Evolutionary conservation across 2,888 invertebrate genomes (phyloP), one percentile per base, ranked within the genome.

Genomic region (Brenthis daphne): DNA sequence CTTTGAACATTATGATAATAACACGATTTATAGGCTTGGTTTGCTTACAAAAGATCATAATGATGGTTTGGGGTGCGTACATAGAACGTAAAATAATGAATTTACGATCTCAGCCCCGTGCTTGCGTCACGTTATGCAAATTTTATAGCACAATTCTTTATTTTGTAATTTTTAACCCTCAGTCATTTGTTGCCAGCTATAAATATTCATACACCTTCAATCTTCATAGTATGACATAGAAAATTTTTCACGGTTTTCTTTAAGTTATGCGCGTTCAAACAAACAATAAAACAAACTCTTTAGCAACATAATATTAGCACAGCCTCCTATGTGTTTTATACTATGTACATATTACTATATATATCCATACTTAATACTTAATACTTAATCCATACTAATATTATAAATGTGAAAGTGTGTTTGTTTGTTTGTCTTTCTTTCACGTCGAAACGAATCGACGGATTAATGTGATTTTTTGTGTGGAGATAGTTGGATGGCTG

Each of bases 91-190:
- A 70, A 69, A 69, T 64, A 68, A 64, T 73, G 72, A 69, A 75
- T 68, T 69, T 72, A 69, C 51, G 64, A 55, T 51, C 37, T 47
- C 64, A 58, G 56, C 56, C 58, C 47, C 57, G 64, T 67, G 65
- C 53, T n/a, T 48, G 37, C 74, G 72, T 73, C 75, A 72, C 54
- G 43, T 60, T 75, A 78, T 77, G 77, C 57, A 73, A 77, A 77
- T 78, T 74, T 76, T 69, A 73, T 74, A 48, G 69, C 67, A 61
- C 61, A 64, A 72, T 74, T 64, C 73, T 74, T 76, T 73, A 74
- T 73, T 74, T 74, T 24, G 69, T 69, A 71, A 73, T 74, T 75
- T 77, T 77, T 75, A 67, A 70, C 67, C 67, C 65, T 68, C 65
- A 73, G 64, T 64, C 68, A 29, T 71, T 57, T 53, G 57, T 65